These are phyloP conservation scores for Brachirus orientalis DNA, from an alignment of 2,113 vertebrate species.

Conservation along the genomic window DNA sequence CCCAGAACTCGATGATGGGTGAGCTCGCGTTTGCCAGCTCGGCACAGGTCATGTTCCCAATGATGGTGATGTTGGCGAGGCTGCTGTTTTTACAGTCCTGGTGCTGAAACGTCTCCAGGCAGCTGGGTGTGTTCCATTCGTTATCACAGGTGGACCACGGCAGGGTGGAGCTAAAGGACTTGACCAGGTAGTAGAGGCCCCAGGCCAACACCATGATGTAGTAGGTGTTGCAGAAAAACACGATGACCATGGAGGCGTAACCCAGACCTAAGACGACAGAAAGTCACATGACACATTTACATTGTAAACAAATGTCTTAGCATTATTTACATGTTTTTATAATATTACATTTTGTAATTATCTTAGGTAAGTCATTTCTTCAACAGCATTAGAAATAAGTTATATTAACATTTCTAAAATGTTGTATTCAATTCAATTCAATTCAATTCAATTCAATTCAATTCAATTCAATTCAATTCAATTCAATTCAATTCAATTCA, in stretches of 20 bases:
- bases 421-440: too few species aligned
- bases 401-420: too few species aligned
- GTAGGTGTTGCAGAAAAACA: slow-evolving; percentile 88
- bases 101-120: slow-evolving; percentile 79
- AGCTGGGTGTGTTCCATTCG: slow-evolving; percentile 82
- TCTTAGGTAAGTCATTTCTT: too few species aligned
- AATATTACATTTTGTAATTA: too few species aligned
- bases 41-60: slow-evolving; percentile 77
- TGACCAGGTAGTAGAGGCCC: slow-evolving; percentile 86
- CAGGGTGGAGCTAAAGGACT: slow-evolving; percentile 80
- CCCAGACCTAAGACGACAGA: slow-evolving; percentile 76
- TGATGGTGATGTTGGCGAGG: slow-evolving; percentile 65
- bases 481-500: too few species aligned
- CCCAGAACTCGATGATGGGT: slow-evolving; percentile 86
- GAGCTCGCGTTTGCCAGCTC: slow-evolving; percentile 72
- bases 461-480: too few species aligned
- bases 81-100: slow-evolving; percentile 76
- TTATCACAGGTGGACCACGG: slow-evolving; percentile 86
- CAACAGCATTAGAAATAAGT: too few species aligned
- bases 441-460: too few species aligned
- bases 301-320: too few species aligned
- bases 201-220: slow-evolving; percentile 90
- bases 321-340: too few species aligned
- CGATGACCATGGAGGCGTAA: slow-evolving; percentile 86
- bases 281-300: not conserved